phyloP scores from a whole-genome alignment of 2,888 invertebrate species.

The Yponomeuta cagnagella region DNA sequence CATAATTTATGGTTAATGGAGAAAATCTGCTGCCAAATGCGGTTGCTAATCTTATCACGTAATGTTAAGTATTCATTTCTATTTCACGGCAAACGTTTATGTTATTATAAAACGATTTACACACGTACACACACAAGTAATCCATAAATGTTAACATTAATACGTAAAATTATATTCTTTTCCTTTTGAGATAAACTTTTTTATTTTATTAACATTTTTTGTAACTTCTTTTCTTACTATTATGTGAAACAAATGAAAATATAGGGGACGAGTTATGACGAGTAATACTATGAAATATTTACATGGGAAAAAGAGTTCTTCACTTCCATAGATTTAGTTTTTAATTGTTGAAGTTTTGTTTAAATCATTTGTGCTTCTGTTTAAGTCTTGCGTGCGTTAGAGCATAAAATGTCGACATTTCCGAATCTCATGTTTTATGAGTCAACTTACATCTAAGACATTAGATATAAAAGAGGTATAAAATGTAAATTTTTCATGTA shows the following conservation, averaged over 20 bases:
- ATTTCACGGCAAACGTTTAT: neutral
- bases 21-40: neutral
- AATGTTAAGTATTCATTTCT: neutral
- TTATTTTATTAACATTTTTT: neutral
- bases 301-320: neutral
- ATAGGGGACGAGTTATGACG: neutral
- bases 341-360: neutral
- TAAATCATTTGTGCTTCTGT: too few species aligned
- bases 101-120: neutral
- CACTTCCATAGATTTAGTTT: neutral
- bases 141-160: neutral
- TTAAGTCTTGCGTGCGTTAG: too few species aligned
- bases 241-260: neutral
- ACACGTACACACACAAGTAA: neutral
- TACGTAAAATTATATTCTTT: neutral
- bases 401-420: conserved; percentile 8
- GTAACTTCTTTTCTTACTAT: neutral
- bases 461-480: neutral
- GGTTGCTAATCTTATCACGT: neutral
- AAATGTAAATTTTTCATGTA: neutral
- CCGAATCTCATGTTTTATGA: conserved; percentile 16
- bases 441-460: neutral
- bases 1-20: neutral
- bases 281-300: neutral
- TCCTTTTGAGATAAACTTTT: neutral